Percentiles rank a stretch among this genome's conserved stretches.
phyloP scores from a whole-genome alignment of 1,140 invertebrate genomes.

The Drosophila pachea region DNA sequence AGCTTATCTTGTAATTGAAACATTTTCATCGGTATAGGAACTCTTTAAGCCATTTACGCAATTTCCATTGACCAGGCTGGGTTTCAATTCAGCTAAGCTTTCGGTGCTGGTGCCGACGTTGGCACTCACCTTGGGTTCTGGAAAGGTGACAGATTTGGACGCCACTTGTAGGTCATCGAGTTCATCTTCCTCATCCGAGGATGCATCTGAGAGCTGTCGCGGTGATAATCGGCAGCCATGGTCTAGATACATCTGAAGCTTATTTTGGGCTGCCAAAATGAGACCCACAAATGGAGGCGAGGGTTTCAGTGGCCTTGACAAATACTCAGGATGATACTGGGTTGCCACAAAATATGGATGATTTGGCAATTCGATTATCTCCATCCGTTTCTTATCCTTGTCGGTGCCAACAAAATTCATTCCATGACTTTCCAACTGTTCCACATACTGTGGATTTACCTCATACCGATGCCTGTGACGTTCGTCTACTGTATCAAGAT shows the following conservation, averaged over 20 bases:
- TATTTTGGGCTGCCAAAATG: constrained; percentile 90
- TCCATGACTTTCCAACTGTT: constrained; percentile 88
- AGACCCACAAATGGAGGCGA: constrained; percentile 97
- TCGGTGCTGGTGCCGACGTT: background rate
- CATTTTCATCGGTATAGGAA: too few species aligned
- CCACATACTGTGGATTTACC: constrained; percentile 94
- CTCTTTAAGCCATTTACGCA: background rate
- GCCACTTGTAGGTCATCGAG: constrained; percentile 17
- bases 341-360: constrained; percentile 97
- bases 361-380: constrained; percentile 86
- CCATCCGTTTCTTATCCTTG: constrained; percentile 88
- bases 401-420: constrained; percentile 95
- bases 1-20: too few species aligned
- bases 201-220: constrained; percentile 84
- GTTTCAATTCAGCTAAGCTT: background rate
- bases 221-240: constrained; percentile 86
- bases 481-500: constrained; percentile 91
- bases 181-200: constrained; percentile 81
- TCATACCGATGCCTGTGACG: constrained; percentile 98
- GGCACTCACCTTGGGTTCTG: background rate
- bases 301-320: constrained; percentile 94
- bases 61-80: background rate
- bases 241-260: constrained; percentile 85
- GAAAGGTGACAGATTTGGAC: constrained; percentile 21
- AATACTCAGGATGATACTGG: constrained; percentile 99